These are phyloP conservation scores for Egretta garzetta DNA, from an alignment of 2,113 vertebrate species.

Conservation along the genomic window DNA sequence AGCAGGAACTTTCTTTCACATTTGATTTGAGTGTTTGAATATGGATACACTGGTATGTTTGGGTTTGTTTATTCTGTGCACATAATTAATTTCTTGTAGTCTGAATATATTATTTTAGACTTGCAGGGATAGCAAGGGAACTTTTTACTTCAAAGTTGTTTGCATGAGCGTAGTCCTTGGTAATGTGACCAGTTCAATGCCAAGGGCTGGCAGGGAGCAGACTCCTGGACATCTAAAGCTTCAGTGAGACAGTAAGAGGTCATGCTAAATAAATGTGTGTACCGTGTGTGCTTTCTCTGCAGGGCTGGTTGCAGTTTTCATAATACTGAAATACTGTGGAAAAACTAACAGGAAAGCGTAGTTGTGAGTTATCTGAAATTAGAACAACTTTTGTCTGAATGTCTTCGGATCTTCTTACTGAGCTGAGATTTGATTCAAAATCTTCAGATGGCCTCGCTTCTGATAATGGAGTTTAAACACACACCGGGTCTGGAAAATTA, in stretches of 20 bases:
- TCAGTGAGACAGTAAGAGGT: not conserved
- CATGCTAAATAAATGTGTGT: accelerated
- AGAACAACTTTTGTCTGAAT: not conserved
- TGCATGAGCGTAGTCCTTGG: not conserved
- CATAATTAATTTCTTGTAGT: not conserved
- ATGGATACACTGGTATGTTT: not conserved
- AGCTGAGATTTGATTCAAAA: not conserved
- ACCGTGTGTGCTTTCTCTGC: not conserved
- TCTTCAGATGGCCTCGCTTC: not conserved
- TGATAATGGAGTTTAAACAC: not conserved
- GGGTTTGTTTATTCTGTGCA: not conserved
- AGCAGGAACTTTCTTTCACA: not conserved
- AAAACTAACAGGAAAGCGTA: not conserved
- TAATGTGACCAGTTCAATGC: not conserved
- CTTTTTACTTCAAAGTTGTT: not conserved
- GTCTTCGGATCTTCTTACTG: not conserved
- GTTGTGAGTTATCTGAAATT: not conserved
- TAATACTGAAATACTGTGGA: not conserved
- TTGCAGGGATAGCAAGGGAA: not conserved
- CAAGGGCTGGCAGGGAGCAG: not conserved
- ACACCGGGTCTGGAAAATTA: not conserved
- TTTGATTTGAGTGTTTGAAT: not conserved
- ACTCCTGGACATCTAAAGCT: not conserved
- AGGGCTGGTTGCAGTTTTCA: not conserved
- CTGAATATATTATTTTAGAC: not conserved